These are phyloP conservation scores for Cyrtonyx montezumae DNA, from an alignment of 2,113 vertebrate genomes.

Conservation along the genomic window DNA sequence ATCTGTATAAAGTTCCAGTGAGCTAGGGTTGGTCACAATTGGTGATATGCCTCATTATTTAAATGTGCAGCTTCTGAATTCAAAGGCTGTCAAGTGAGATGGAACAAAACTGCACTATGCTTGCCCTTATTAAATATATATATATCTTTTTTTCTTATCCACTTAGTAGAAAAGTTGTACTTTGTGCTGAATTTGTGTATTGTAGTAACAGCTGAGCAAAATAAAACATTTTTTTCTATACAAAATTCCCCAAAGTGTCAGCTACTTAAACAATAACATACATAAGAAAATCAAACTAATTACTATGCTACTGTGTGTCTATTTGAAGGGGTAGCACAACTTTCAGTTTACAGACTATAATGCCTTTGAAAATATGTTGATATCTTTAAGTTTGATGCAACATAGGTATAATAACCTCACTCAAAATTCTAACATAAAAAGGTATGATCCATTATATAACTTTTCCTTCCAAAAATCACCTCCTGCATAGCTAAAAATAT, in stretches of 20 bases:
- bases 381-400: not conserved
- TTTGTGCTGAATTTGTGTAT: conserved; percentile 10
- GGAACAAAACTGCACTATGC: not conserved
- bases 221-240: conserved; percentile 5
- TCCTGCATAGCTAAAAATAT: not conserved
- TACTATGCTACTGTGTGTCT: not conserved
- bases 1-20: conserved; percentile 50
- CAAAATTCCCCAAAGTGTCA: not conserved
- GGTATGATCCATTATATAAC: not conserved
- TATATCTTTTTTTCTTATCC: not conserved
- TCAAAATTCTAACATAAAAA: not conserved
- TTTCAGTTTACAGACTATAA: not conserved
- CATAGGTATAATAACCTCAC: not conserved
- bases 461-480: not conserved
- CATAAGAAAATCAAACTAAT: conserved; percentile 33
- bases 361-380: conserved; percentile 18
- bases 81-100: not conserved
- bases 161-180: not conserved
- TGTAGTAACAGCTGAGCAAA: conserved; percentile 6
- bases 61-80: conserved; percentile 12
- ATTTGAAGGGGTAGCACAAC: not conserved
- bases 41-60: conserved; percentile 36
- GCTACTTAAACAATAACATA: not conserved
- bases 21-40: conserved; percentile 44
- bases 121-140: not conserved